Conservation (phyloP, 2,797 vertebrate genomes). For the Morus bassanus region DNA sequence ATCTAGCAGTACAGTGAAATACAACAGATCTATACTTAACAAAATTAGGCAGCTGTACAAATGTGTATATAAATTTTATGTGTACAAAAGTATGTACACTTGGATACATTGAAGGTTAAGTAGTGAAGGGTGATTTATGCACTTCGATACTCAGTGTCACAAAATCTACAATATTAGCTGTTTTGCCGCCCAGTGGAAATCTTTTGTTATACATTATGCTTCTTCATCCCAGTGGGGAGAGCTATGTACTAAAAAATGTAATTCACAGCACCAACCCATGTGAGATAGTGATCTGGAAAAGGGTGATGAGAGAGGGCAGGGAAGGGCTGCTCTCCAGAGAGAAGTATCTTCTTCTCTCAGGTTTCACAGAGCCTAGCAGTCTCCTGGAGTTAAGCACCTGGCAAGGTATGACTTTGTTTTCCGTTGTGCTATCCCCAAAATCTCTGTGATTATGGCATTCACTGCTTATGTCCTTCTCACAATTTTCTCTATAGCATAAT, state of each 20-base stretch:
- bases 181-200: not conserved
- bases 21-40: not conserved
- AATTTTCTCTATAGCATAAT: not conserved
- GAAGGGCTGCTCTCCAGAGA: not conserved
- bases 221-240: not conserved
- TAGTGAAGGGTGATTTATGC: not conserved
- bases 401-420: not conserved
- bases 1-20: not conserved
- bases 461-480: not conserved
- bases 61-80: not conserved
- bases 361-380: not conserved
- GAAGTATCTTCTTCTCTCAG: not conserved
- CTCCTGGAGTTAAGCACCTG: not conserved
- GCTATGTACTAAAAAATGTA: not conserved
- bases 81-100: not conserved
- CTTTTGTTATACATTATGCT: not conserved
- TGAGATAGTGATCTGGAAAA: not conserved
- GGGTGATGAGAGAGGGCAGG: not conserved
- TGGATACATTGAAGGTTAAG: not conserved
- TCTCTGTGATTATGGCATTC: not conserved
- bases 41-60: not conserved
- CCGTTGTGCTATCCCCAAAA: not conserved
- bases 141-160: not conserved
- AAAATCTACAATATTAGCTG: not conserved
- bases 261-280: not conserved